Evolutionary conservation across 2,797 vertebrate species (phyloP), one percentile per base, ranked within the genome.

Genomic region (Micropoecilia bifurca): DNA sequence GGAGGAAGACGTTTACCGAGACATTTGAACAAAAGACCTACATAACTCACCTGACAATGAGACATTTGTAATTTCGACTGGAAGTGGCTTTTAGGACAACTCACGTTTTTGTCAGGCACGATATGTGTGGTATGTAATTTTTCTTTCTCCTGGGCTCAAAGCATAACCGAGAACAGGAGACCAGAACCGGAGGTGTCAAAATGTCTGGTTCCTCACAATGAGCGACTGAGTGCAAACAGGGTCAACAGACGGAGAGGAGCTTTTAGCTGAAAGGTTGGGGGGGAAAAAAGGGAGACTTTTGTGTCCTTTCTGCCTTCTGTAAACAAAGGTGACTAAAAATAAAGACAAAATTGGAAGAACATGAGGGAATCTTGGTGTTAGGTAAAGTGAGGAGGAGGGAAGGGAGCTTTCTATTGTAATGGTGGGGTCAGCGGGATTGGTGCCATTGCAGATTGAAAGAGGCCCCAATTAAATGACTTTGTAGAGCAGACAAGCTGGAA

Each of bases 401-500:
- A 78, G 45, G 76, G 55, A 86, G 75, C 57, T 82, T 86, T 83
- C 89, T 84, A 88, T 93, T 94, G 87, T 92, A 86, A 85, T 87
- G 80, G 91, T 88, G 89, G 74, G 92, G 95, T 95, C 95, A 93
- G 89, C 82, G 84, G 88, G 87, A 93, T 94, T 84, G 66, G 71
- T 83, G 84, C 93, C 90, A 90, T 93, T 90, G 94, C 95, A 95
- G 88, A 90, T 87, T 93, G 90, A 94, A 95, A 93, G 95, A 93
- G 80, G 90, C 93, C 94, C 97, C 97, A 97, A 97, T 97, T 97
- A 98, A 96, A 96, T 94, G 96, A 96, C 94, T 95, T 90, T 83
- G 93, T 94, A 94, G 93, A 94, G 94, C 89, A 93, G 95, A 94
- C 94, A 93, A 88, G 91, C 91, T 91, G 81, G 75, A 83, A 76